phyloP scores from a whole-genome alignment of 1,140 invertebrate genomes.

The Gonatopus flavifemur region DNA sequence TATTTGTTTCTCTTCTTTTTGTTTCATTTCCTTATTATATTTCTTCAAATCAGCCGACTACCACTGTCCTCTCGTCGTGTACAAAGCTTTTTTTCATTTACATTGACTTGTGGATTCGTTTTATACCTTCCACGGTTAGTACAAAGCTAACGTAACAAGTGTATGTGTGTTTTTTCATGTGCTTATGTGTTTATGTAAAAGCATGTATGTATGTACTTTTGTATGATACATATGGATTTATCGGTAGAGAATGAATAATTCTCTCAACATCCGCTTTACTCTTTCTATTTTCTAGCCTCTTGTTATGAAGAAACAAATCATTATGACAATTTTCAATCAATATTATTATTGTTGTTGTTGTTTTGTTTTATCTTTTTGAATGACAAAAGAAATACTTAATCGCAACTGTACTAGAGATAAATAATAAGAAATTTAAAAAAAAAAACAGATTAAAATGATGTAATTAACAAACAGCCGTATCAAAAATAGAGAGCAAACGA shows the following conservation, averaged over 20 bases:
- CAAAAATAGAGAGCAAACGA: constrained; percentile 57
- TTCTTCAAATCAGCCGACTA: constrained; percentile 39
- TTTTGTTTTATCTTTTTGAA: no score
- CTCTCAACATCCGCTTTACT: constrained; percentile 40
- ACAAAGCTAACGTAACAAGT: constrained; percentile 41
- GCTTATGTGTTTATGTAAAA: background rate
- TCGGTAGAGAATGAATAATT: constrained; percentile 16
- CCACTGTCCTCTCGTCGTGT: constrained; percentile 21
- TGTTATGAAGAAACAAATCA: no score
- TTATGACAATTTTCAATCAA: no score
- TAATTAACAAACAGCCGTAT: constrained; percentile 35
- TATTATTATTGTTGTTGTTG: no score
- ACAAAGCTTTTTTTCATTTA: constrained; percentile 28
- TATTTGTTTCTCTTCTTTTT: no score
- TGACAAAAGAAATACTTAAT: no score
- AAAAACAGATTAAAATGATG: constrained; percentile 13
- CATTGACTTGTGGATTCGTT: constrained; percentile 37
- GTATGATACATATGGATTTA: constrained; percentile 17
- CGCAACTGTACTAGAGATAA: no score
- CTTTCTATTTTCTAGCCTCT: constrained; percentile 48
- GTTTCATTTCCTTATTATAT: no score
- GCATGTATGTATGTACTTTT: constrained; percentile 20
- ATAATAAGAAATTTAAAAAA: no score
- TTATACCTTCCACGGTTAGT: constrained; percentile 35
- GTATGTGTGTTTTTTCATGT: background rate